Evolutionary conservation across 2,888 invertebrate genomes (phyloP), one percentile per base, ranked within the genome.

Genomic region (Rugalucina vietnamica): DNA sequence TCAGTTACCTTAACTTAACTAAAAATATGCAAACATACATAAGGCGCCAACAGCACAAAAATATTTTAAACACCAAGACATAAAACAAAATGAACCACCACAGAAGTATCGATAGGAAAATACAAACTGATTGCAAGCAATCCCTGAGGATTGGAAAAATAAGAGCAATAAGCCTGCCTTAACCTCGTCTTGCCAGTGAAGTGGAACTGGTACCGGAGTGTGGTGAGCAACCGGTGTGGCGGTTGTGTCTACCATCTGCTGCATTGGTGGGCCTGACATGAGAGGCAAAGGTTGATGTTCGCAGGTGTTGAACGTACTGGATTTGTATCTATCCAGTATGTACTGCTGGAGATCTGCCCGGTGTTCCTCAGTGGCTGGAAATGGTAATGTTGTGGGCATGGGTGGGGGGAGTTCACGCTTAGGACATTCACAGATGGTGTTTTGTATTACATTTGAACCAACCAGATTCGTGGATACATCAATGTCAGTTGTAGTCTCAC

Each of bases 221-320:
- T 92, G 91, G 60, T 88, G 78, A 21, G 90, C 90, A 0, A 90
- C 86, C 8, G 90, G 91, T 37, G 39, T 73, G 12, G 91, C 91
- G 27, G 85, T 54, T 0, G 87, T 86, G 60, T 92, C 89, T 0
- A 90, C 77, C 89, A 91, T 88, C 12, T 91, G 81, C 24, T 79
- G 60, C 71, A 91, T 79, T 1, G 88, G 88, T n/a, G n/a, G 34
- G 34, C 65, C 32, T 32, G 32, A 24, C 50, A 37, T 72, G 1
- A 39, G 72, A 24, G 72, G 72, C 27, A 84, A 29, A 0, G 77
- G 81, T 37, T 92, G 91, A 57, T 91, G 91, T 32, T 88, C 85
- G 79, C 91, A 92, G 0, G 83, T 87, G 86, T 92, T 92, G 75
- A 92, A 91, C 0, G 90, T 89, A 81, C 91, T 91, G 21, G 89